Base-by-base conservation (phyloP, 1,140 invertebrate species). In the Caenorhabditis briggsae region DNA sequence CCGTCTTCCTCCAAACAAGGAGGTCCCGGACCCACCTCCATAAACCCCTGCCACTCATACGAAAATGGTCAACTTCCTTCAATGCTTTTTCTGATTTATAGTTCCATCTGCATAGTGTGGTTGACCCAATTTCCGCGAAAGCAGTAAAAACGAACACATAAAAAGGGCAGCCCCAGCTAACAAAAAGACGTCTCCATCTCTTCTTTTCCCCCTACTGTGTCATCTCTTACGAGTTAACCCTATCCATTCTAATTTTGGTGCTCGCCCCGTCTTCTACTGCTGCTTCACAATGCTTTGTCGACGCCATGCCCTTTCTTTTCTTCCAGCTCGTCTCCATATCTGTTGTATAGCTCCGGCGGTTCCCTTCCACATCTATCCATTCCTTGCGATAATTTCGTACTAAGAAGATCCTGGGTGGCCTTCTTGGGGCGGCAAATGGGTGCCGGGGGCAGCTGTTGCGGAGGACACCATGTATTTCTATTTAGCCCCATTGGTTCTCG, bases 241-340 rank as follows among this genome's bases (percentile, higher is more conserved):
- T 78, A 78, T 78, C 70, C 70, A 78, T 78, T 78, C 70, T 78
- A 78, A 78, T 78, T 78, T 78, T 78, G 46, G 70, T 78, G 70
- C 70, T 53, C 50, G 20, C n/a, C n/a, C 50, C 70, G 48, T 78
- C 70, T 78, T 53, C 50, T 53, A 33, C 33, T 33, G 33, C 33
- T 33, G 33, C 33, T 33, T 3, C 33, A 33, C 1, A 33, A 33
- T 33, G 33, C 33, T 33, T 33, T 33, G 11, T 33, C 23, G 61
- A 11, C 70, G 48, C 18, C 43, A 14, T 70, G 65, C 46, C 65
- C 65, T 50, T 78, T 78, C 50, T n/a, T 20, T 70, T 41, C 43
- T 8, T 9, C 43, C 41, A 16, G 12, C 18, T 46, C 64, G 11
- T 18, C 64, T 20, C 61, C 61, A 25, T 65, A 65, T 65, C 61